Conservation (phyloP, 2,113 vertebrate genomes). For the Barbus barbus region DNA sequence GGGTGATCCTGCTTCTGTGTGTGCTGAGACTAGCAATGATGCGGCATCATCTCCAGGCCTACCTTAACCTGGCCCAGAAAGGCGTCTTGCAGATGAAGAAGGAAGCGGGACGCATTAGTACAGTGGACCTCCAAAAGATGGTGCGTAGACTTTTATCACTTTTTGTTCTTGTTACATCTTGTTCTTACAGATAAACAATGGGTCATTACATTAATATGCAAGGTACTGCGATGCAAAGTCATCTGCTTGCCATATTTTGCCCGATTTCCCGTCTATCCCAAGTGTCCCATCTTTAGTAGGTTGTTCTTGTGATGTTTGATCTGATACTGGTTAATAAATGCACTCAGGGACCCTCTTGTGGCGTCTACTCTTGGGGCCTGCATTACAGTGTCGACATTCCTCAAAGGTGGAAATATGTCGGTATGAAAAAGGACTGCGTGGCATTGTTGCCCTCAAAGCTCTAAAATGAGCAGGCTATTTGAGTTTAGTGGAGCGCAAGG, state of each 20-base stretch:
- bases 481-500: slow-evolving; percentile 49
- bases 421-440: slow-evolving; percentile 37
- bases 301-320: slow-evolving; percentile 21
- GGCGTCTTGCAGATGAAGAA: slow-evolving; percentile 97
- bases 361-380: slow-evolving; percentile 17
- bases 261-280: not conserved
- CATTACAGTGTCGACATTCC: slow-evolving; percentile 39
- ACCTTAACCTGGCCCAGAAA: slow-evolving; percentile 97
- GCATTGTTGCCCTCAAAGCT: slow-evolving; percentile 44
- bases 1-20: slow-evolving; percentile 92
- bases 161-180: too few species aligned
- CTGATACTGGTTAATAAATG: slow-evolving; percentile 37
- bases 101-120: slow-evolving; percentile 95
- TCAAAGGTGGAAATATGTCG: slow-evolving; percentile 50
- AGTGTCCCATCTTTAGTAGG: not conserved
- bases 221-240: not conserved
- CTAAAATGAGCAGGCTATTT: slow-evolving; percentile 55
- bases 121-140: slow-evolving; percentile 97
- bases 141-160: too few species aligned
- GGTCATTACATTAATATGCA: not conserved
- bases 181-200: not conserved
- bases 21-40: slow-evolving; percentile 91
- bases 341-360: slow-evolving; percentile 40
- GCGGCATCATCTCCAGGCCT: slow-evolving; percentile 93
- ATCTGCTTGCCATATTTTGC: slow-evolving; percentile 25